Conservation (phyloP, 2,113 vertebrate species). For the Glaucidium brasilianum region DNA sequence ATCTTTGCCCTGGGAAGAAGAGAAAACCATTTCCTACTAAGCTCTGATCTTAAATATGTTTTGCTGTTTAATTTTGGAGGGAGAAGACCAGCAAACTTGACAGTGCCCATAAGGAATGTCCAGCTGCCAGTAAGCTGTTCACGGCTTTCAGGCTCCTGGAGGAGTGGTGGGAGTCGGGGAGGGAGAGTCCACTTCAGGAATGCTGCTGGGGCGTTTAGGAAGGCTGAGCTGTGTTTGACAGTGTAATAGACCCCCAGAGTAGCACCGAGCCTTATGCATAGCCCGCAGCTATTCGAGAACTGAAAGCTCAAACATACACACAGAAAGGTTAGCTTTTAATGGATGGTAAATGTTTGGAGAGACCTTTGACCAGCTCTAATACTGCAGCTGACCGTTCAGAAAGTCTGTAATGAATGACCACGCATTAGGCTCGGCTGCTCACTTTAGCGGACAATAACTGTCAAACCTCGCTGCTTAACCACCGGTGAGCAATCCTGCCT, state of each 20-base stretch:
- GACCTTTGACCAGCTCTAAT: slow-evolving; percentile 70
- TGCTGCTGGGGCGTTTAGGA: neutral
- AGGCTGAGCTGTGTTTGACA: neutral
- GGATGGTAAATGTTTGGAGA: slow-evolving; percentile 66
- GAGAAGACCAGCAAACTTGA: slow-evolving; percentile 59
- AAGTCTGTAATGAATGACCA: neutral
- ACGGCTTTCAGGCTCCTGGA: neutral
- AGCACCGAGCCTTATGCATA: neutral
- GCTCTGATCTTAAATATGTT: neutral
- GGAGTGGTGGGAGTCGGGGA: neutral
- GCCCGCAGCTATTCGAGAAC: slow-evolving; percentile 42
- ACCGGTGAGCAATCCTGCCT: neutral
- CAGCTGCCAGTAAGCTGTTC: slow-evolving; percentile 23
- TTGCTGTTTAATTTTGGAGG: neutral
- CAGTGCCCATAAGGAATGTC: slow-evolving; percentile 62
- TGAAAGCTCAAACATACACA: slow-evolving; percentile 16
- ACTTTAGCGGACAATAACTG: slow-evolving; percentile 18
- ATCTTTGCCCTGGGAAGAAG: neutral
- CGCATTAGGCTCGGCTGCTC: slow-evolving; percentile 42
- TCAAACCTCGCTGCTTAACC: neutral
- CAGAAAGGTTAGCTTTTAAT: slow-evolving; percentile 64
- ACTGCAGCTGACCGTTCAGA: slow-evolving; percentile 42
- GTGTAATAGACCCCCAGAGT: slow-evolving; percentile 18
- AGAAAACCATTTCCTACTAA: neutral
- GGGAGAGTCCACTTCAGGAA: neutral